These are phyloP conservation scores for Dromas ardeola DNA, from an alignment of 2,113 vertebrate genomes.

Conservation along the genomic window DNA sequence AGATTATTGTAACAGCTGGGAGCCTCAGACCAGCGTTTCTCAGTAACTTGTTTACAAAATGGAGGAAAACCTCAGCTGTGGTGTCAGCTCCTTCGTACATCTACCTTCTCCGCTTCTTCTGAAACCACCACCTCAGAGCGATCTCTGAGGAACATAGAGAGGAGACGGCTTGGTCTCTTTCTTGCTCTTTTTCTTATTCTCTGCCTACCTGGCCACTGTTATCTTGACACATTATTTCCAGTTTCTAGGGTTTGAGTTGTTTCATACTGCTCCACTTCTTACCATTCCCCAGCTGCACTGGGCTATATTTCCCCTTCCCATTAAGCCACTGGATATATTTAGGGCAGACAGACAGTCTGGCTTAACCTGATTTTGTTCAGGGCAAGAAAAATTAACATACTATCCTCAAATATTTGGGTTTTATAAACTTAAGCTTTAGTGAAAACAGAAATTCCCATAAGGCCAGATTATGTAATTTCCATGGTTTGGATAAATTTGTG, in stretches of 20 bases:
- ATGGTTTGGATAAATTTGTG: not conserved
- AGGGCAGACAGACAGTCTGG: not conserved
- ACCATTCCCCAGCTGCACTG: not conserved
- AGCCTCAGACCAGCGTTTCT: not conserved
- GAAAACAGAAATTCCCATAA: not conserved
- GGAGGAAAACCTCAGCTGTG: not conserved
- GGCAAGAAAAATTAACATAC: not conserved
- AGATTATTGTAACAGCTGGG: not conserved
- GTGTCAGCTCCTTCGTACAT: accelerated
- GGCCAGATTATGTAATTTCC: not conserved
- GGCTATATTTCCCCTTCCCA: not conserved
- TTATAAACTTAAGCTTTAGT: not conserved
- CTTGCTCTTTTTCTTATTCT: not conserved
- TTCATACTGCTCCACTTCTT: not conserved
- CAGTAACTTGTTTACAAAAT: not conserved
- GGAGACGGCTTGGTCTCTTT: not conserved
- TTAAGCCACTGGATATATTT: not conserved
- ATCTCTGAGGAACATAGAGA: not conserved
- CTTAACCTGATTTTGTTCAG: not conserved
- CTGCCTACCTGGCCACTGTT: not conserved
- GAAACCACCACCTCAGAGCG: not conserved
- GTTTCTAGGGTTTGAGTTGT: not conserved
- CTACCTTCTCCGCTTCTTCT: not conserved
- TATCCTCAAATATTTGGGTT: not conserved
- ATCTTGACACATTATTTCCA: not conserved